phyloP scores from a whole-genome alignment of 2,113 vertebrate species.

The Copsychus sechellarum region DNA sequence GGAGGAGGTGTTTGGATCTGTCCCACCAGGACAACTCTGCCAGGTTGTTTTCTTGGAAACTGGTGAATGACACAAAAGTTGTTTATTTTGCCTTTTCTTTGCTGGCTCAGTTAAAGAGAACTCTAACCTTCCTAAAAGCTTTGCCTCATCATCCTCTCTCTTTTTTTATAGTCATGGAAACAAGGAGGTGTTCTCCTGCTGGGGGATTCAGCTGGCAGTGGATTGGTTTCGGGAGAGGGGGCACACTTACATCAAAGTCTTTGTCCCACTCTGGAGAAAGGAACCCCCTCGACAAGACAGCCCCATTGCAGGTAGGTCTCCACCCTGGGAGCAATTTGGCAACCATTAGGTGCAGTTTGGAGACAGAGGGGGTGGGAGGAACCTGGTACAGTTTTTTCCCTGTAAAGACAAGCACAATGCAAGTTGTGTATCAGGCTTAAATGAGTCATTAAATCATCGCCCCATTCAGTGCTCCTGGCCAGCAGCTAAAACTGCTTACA shows the following conservation, averaged over 20 bases:
- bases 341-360: not conserved
- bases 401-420: not conserved
- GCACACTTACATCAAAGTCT: conserved; percentile 87
- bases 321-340: not conserved
- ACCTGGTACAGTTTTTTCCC: not conserved
- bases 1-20: not conserved
- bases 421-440: not conserved
- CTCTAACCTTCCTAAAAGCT: not conserved
- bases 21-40: not conserved
- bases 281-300: conserved; percentile 80
- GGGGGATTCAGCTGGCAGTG: conserved; percentile 88
- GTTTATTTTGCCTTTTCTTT: not conserved
- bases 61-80: not conserved
- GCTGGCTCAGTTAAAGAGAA: not conserved
- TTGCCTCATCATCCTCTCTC: not conserved
- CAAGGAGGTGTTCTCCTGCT: conserved; percentile 89
- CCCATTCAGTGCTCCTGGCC: not conserved
- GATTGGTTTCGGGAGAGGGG: conserved; percentile 89
- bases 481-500: not conserved
- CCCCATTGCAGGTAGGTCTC: conserved; percentile 82
- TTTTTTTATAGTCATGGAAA: conserved; percentile 83
- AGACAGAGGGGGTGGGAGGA: not conserved
- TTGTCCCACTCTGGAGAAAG: conserved; percentile 91
- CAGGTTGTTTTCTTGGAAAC: not conserved
- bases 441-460: not conserved